phyloP scores from a whole-genome alignment of 1,140 invertebrate species.

The Drosophila pseudoobscura region DNA sequence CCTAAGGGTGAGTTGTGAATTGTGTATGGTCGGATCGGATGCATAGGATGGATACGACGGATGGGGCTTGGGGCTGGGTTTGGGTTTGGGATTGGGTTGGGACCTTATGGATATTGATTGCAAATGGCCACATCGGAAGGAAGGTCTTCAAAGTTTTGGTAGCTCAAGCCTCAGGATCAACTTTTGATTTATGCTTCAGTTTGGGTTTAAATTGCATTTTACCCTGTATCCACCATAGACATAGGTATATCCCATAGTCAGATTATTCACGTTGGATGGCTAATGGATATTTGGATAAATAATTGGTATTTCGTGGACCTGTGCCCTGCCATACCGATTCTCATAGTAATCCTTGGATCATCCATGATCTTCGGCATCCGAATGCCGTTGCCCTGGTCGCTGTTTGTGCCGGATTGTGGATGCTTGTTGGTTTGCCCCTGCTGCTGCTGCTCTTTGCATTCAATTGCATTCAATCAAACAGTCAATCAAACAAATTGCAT shows the following conservation, averaged over 20 bases:
- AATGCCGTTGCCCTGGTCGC: too few relatives aligned
- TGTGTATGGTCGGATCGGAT: too few relatives aligned
- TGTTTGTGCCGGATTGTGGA: too few relatives aligned
- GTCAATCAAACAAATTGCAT: constrained; percentile 79
- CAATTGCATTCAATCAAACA: constrained; percentile 75
- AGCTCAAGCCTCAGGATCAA: not conserved
- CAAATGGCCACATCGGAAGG: not conserved
- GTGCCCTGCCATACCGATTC: too few relatives aligned
- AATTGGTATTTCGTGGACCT: too few relatives aligned
- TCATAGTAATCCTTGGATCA: too few relatives aligned
- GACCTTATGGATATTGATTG: constrained; percentile 35
- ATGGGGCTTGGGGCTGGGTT: not conserved
- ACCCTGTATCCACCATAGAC: too few relatives aligned
- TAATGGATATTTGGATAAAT: too few relatives aligned
- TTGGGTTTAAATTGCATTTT: constrained; percentile 1
- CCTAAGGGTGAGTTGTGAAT: constrained; percentile 5
- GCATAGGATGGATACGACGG: too few relatives aligned
- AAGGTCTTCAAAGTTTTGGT: constrained; percentile 4
- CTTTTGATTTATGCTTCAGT: constrained; percentile 13
- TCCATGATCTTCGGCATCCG: too few relatives aligned
- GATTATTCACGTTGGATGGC: too few relatives aligned
- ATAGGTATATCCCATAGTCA: too few relatives aligned
- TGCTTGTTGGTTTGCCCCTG: not conserved
- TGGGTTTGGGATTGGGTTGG: not conserved
- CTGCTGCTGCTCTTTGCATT: constrained; percentile 36